phyloP scores from a whole-genome alignment of 2,113 vertebrate species.

The Tretioscincus oriximinensis region DNA sequence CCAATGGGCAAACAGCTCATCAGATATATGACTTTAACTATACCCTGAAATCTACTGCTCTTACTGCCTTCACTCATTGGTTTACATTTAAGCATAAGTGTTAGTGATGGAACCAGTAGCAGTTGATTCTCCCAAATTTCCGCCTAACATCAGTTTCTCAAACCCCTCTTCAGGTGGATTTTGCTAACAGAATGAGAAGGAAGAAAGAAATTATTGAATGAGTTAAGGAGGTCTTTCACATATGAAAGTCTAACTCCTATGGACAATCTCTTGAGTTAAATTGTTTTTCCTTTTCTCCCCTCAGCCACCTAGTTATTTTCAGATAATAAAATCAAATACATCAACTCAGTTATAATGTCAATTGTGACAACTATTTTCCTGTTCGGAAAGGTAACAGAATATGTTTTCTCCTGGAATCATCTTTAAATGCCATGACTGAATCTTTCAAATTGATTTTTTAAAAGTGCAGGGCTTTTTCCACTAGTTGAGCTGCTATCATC shows the following conservation, averaged over 20 bases:
- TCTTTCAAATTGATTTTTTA: not conserved
- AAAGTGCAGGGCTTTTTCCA: not conserved
- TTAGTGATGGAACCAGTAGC: not conserved
- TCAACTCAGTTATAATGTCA: not conserved
- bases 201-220: not conserved
- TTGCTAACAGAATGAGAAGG: not conserved
- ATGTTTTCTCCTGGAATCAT: not conserved
- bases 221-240: not conserved
- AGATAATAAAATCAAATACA: no score
- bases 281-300: not conserved
- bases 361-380: not conserved
- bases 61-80: not conserved
- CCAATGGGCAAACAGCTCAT: no score
- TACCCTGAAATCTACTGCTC: no score
- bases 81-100: not conserved
- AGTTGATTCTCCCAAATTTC: not conserved
- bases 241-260: not conserved
- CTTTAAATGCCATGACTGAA: not conserved
- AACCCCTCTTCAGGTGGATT: not conserved
- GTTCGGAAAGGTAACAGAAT: not conserved
- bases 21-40: no score
- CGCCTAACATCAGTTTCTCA: not conserved
- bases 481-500: no score
- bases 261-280: not conserved
- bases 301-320: not conserved